phyloP scores from a whole-genome alignment of 2,888 invertebrate species.

The Agriotes lineatus region DNA sequence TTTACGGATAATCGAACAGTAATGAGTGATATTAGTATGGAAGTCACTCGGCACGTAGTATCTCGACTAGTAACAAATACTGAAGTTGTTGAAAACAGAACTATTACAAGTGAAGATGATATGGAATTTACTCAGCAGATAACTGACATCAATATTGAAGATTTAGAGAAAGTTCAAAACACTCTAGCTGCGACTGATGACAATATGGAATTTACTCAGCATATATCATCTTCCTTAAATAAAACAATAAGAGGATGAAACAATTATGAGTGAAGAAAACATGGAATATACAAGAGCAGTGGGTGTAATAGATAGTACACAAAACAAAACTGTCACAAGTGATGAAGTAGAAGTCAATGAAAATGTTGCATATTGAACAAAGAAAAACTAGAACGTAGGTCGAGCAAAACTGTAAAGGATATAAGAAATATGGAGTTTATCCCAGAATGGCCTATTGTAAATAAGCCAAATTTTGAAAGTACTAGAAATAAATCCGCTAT shows the following conservation, averaged over 20 bases:
- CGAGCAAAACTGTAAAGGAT: too few relatives aligned
- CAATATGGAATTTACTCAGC: slow-evolving; percentile 16
- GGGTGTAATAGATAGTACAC: too few relatives aligned
- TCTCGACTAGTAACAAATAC: too few relatives aligned
- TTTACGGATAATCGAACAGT: background rate
- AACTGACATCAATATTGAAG: too few relatives aligned
- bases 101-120: background rate
- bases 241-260: background rate
- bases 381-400: too few relatives aligned
- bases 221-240: background rate
- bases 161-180: background rate
- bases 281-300: slow-evolving; percentile 11
- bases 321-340: too few relatives aligned
- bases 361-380: too few relatives aligned
- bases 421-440: background rate
- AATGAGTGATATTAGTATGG: too few relatives aligned
- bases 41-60: too few relatives aligned
- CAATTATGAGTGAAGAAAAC: background rate
- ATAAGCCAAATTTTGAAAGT: too few relatives aligned
- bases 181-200: background rate
- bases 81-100: background rate
- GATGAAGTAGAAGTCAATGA: too few relatives aligned
- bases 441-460: background rate
- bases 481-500: background rate
- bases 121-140: background rate